Evolutionary conservation across 2,888 invertebrate species (phyloP).

Genomic region (Tanypteryx hageni): DNA sequence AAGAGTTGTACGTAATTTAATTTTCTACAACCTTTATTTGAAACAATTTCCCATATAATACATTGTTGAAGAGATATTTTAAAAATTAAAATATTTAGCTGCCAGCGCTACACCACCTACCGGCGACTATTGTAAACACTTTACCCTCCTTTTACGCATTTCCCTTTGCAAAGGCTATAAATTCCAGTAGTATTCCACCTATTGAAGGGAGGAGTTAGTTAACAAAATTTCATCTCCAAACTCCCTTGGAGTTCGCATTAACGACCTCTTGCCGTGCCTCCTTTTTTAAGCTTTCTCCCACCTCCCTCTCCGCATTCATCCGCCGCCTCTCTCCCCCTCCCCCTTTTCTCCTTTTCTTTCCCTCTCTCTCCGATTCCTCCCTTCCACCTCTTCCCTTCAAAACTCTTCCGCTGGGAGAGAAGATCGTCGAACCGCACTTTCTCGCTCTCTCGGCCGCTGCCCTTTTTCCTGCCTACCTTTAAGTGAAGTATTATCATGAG

Average conservation of each 20-base stretch:
- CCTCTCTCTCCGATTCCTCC: not conserved
- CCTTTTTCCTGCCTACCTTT: not conserved
- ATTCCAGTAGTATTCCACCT: not conserved
- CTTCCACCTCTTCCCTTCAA: not conserved
- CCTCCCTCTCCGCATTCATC: not conserved
- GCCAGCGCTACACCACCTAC: too few relatives aligned
- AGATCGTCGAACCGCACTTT: not conserved
- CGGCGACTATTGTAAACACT: too few relatives aligned
- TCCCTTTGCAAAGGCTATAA: not conserved
- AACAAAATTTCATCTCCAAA: not conserved
- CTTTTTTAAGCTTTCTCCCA: not conserved
- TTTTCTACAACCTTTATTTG: too few relatives aligned
- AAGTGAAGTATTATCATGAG: slow-evolving; percentile 12
- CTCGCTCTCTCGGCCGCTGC: not conserved
- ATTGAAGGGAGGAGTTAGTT: not conserved
- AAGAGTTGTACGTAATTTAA: too few relatives aligned
- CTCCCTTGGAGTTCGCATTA: not conserved
- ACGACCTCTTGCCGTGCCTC: slow-evolving; percentile 19
- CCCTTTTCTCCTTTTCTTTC: not conserved
- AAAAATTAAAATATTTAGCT: too few relatives aligned
- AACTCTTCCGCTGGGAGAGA: not conserved
- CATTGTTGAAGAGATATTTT: too few relatives aligned
- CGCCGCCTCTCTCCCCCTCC: not conserved
- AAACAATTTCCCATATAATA: too few relatives aligned
- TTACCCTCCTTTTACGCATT: too few relatives aligned